Evolutionary conservation across 1,140 invertebrate genomes (phyloP).

Genomic region (Trichonephila clavata): DNA sequence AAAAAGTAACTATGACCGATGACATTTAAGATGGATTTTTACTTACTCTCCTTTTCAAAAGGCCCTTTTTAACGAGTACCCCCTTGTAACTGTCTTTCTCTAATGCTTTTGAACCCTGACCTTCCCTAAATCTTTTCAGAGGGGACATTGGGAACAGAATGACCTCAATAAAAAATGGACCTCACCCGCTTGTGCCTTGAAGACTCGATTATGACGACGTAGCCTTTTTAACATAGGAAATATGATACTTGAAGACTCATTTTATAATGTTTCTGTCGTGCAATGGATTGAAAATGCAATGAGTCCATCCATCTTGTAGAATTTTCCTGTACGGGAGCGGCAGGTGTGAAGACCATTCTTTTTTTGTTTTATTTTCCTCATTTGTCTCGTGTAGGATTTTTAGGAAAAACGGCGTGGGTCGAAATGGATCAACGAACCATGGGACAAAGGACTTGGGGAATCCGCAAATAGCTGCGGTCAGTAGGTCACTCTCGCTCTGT

Average conservation of each 20-base stretch:
- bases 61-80: conserved; percentile 5
- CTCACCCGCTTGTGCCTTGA: background rate
- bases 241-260: conserved; percentile 3
- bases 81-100: background rate
- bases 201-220: conserved; percentile 2
- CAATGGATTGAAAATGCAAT: conserved; percentile 10
- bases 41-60: background rate
- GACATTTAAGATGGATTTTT: background rate
- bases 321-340: background rate
- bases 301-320: conserved; percentile 22
- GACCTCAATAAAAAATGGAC: conserved; percentile 20
- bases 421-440: conserved; percentile 70
- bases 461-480: conserved; percentile 71
- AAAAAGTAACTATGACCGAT: too few species aligned
- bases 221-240: conserved; percentile 13
- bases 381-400: background rate
- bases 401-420: conserved; percentile 58
- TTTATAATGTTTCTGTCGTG: background rate
- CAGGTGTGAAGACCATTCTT: background rate
- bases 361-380: background rate
- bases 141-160: background rate
- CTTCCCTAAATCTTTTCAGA: background rate
- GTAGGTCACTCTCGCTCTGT: conserved; percentile 61
- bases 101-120: conserved; percentile 41
- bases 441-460: conserved; percentile 24